Evolutionary conservation across 2,888 invertebrate genomes (phyloP), one percentile per base, ranked within the genome.

Genomic region (Pammene aurita): DNA sequence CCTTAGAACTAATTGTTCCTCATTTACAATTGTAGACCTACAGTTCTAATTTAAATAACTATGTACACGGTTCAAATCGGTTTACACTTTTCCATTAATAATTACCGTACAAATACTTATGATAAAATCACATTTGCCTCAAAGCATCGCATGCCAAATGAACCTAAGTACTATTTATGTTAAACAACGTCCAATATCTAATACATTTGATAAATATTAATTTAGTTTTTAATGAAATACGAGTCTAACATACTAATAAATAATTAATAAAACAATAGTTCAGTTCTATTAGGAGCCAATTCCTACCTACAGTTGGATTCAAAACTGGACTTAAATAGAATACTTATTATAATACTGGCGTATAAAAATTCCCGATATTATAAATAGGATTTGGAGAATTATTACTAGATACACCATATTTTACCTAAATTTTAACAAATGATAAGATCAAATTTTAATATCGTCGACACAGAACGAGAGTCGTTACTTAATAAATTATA

Each of bases 1-100:
- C 18, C 63, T 90, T 90, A 41, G n/a, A 57, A 18, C 89, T 91
- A 91, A 80, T 91, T 91, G 91, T 86, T 91, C 91, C 91, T 89
- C 91, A 84, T 88, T 88, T 88, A 89, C 86, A 87, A 82, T 82
- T 83, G 79, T 76, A 80, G 81, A 57, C 50, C 63, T 79, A 66
- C 34, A 4, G 34, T 38, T 41, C 56, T 70, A 66, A 38, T 55
- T 44, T 48, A 62, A 62, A 58, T 50, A 56, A 44, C 44, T 67
- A 71, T 62, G 6, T 67, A 67, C 58, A 66, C 44, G 11, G 0
- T 35, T 54, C 44, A 60, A 41, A 54, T 67, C 54, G 38, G 56
- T 50, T 62, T 60, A 61, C 41, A 54, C 54, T 11, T 76, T 72
- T 72, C 56, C 56, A 70, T 42, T 64, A 68, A 62, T 58, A 57